phyloP scores from a whole-genome alignment of 1,140 invertebrate species.

The Trichonephila clavata region DNA sequence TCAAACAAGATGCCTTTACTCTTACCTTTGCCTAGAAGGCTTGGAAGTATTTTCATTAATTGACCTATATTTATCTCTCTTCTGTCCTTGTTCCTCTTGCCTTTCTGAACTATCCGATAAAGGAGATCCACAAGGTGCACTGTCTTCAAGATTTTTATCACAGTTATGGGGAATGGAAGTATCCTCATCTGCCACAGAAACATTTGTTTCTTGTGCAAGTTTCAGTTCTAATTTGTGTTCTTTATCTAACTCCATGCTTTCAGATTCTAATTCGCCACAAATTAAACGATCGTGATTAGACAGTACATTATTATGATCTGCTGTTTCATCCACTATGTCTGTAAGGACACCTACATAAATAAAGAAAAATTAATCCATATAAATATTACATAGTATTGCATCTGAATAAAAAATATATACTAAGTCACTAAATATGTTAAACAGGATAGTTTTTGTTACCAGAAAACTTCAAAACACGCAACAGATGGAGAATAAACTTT shows the following conservation, averaged over 20 bases:
- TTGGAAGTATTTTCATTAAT: conserved; percentile 46
- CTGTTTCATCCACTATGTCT: conserved; percentile 26
- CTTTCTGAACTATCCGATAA: conserved; percentile 53
- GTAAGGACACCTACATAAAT: neutral
- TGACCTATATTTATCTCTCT: conserved; percentile 54
- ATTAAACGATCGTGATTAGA: neutral
- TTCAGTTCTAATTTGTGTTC: neutral
- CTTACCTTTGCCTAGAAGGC: conserved; percentile 61
- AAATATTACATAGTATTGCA: too few species aligned
- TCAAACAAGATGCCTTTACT: neutral
- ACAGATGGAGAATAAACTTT: too few species aligned
- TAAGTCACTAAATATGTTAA: too few species aligned
- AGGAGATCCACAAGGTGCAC: conserved; percentile 12
- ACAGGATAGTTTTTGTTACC: too few species aligned
- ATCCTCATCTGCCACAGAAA: neutral
- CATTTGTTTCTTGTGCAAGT: neutral
- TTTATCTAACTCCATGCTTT: neutral
- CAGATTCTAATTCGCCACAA: neutral
- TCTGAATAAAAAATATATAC: too few species aligned
- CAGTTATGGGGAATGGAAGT: neutral
- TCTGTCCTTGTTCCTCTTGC: conserved; percentile 22
- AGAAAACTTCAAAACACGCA: too few species aligned
- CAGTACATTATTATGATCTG: neutral
- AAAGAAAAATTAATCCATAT: neutral
- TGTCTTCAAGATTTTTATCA: conserved; percentile 4